Conservation (phyloP, 2,797 vertebrate species). For the Gallinago nigripennis region DNA sequence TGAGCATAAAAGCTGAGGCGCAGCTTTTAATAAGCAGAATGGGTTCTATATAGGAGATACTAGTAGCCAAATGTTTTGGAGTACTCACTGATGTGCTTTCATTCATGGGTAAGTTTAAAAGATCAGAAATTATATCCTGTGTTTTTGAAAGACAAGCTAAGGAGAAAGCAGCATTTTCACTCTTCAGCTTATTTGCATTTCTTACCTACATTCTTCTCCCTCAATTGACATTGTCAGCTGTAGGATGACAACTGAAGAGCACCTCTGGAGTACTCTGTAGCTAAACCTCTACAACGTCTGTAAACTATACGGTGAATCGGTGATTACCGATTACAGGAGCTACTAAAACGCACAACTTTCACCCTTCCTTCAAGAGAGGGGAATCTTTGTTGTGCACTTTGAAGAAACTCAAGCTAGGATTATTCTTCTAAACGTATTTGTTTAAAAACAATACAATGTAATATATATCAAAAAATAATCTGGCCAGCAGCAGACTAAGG, state of each 20-base stretch:
- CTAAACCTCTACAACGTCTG: constrained; percentile 22
- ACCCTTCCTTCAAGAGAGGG: not conserved
- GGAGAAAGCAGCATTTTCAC: constrained; percentile 8
- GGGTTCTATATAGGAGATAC: not conserved
- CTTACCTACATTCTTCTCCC: constrained; percentile 15
- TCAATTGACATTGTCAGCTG: constrained; percentile 9
- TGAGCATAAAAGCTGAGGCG: not conserved
- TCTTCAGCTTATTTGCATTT: constrained; percentile 20
- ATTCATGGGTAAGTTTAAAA: not conserved
- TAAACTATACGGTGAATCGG: not conserved
- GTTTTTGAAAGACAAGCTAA: constrained; percentile 6
- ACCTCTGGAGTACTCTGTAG: constrained; percentile 15
- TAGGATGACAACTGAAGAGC: constrained; percentile 39
- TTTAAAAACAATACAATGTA: not conserved
- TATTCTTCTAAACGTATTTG: not conserved
- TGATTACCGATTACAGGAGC: not conserved
- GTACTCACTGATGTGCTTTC: not conserved
- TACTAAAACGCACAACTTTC: not conserved
- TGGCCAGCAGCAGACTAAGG: not conserved
- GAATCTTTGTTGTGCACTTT: not conserved
- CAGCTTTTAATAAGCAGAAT: not conserved
- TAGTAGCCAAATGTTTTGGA: not conserved
- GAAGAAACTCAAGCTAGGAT: not conserved
- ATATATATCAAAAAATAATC: constrained; percentile 1
- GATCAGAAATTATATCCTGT: constrained; percentile 28